Evolutionary conservation across 2,113 vertebrate genomes (phyloP).

Genomic region (Amphiprion ocellaris): DNA sequence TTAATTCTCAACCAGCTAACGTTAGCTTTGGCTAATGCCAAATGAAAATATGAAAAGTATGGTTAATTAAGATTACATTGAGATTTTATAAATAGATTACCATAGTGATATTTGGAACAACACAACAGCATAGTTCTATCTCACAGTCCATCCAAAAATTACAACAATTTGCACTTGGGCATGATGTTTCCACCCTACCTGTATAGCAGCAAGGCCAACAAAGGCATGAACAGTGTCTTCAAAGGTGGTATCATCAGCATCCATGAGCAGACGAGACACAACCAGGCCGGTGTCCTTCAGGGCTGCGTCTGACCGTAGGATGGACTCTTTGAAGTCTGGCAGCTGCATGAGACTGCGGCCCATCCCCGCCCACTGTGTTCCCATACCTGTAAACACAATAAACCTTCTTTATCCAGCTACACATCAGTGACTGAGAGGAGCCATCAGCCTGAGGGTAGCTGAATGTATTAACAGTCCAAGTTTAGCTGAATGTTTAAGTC

Average conservation of each 20-base stretch:
- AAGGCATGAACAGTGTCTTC: constrained; percentile 92
- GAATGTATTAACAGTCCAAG: no score
- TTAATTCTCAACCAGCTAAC: no score
- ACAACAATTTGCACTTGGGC: no score
- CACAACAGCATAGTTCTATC: no score
- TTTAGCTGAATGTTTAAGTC: no score
- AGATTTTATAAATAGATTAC: no score
- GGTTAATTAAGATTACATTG: no score
- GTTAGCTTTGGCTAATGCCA: no score
- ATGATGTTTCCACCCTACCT: constrained; percentile 81
- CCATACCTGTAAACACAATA: constrained; percentile 89
- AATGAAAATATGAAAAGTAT: no score
- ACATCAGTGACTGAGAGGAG: background rate
- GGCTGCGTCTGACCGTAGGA: constrained; percentile 88
- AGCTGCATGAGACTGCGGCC: constrained; percentile 92
- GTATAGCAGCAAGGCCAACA: constrained; percentile 94
- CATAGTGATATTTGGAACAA: no score
- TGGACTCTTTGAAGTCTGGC: constrained; percentile 88
- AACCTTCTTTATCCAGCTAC: background rate
- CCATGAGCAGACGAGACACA: constrained; percentile 89
- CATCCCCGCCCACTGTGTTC: constrained; percentile 95
- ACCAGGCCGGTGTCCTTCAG: constrained; percentile 89
- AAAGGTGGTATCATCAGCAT: constrained; percentile 88
- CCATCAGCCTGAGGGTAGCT: no score
- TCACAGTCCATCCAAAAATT: no score